phyloP scores from a whole-genome alignment of 2,113 vertebrate species.

The Balaeniceps rex region DNA sequence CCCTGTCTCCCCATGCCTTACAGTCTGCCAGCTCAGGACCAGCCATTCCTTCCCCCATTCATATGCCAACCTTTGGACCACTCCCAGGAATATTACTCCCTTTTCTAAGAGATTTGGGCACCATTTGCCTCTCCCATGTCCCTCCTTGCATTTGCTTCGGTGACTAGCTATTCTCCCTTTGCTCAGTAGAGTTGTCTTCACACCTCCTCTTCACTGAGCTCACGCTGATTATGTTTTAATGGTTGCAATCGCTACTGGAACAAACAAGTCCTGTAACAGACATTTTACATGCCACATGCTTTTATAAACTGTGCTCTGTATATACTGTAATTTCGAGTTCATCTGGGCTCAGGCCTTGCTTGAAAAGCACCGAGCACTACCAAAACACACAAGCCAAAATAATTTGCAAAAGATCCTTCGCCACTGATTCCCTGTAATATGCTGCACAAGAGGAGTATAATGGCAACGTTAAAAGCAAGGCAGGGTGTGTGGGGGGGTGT shows the following conservation, averaged over 20 bases:
- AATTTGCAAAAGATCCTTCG: background rate
- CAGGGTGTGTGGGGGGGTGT: no score
- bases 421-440: background rate
- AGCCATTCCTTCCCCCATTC: background rate
- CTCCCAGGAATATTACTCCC: background rate
- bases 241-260: background rate
- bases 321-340: background rate
- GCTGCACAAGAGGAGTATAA: background rate
- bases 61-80: background rate
- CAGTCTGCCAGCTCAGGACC: background rate
- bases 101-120: background rate
- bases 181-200: slow-evolving; percentile 4
- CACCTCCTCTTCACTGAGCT: slow-evolving; percentile 45
- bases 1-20: background rate
- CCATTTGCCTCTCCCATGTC: background rate
- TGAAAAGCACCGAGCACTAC: background rate
- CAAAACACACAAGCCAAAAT: background rate
- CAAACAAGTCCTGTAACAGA: background rate
- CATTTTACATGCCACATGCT: background rate
- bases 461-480: background rate
- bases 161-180: background rate
- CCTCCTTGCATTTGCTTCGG: background rate
- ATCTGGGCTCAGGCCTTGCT: background rate
- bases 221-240: slow-evolving; percentile 9
- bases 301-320: background rate